Conservation (phyloP, 2,113 vertebrate species). For the Xerus inauris region DNA sequence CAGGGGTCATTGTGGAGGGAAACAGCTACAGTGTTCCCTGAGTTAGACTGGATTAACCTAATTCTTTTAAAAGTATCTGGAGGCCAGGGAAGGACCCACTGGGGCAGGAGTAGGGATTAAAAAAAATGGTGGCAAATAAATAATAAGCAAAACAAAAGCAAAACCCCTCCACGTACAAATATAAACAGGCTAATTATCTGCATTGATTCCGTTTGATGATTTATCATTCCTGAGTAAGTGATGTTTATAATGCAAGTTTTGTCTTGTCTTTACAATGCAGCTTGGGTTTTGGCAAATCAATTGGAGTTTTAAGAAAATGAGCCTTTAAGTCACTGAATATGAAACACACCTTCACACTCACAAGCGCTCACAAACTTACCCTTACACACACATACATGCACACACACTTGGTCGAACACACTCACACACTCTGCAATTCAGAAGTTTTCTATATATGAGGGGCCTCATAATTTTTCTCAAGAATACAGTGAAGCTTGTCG, state of each 20-base stretch:
- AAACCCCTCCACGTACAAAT: background rate
- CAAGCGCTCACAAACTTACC: background rate
- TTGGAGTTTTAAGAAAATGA: background rate
- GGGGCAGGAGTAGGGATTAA: background rate
- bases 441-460: rapidly evolving
- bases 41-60: background rate
- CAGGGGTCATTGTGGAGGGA: background rate
- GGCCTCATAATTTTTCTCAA: background rate
- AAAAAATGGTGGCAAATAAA: background rate
- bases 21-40: background rate
- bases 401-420: background rate
- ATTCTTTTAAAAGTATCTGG: background rate
- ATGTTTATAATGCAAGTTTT: background rate
- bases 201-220: background rate
- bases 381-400: background rate
- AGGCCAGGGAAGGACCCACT: background rate
- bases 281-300: background rate
- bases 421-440: background rate
- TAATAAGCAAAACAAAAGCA: background rate
- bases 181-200: background rate
- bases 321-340: background rate
- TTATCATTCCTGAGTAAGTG: background rate
- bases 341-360: background rate
- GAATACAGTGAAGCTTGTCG: background rate
- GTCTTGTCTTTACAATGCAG: background rate